A percentile compares a stretch with the other conserved stretches of the same genome.
Evolutionary conservation across 2,888 invertebrate species (phyloP).

Genomic region (Eupithecia tripunctaria): DNA sequence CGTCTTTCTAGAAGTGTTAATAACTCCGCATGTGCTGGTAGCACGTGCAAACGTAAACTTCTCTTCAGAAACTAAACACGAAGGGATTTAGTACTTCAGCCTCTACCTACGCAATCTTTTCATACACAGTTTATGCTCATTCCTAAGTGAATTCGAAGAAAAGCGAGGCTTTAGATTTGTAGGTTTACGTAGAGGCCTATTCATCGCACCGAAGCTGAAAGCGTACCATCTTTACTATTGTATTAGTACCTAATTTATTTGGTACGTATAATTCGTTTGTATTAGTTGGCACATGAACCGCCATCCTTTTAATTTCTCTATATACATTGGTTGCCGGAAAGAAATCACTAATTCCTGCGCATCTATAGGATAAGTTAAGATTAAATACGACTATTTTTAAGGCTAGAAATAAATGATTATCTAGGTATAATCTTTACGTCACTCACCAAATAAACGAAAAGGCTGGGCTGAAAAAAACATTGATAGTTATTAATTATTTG

Average conservation of each 20-base stretch:
- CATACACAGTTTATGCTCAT: conserved; percentile 56
- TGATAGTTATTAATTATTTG: neutral
- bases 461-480: no score
- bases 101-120: conserved; percentile 44
- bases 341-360: neutral
- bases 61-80: conserved; percentile 23
- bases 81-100: conserved; percentile 30
- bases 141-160: conserved; percentile 63
- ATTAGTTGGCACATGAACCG: neutral
- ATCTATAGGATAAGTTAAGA: neutral
- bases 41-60: conserved; percentile 35
- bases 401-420: neutral
- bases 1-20: conserved; percentile 31
- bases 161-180: conserved; percentile 44
- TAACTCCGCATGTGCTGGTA: conserved; percentile 14
- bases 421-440: neutral
- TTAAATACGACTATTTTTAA: neutral
- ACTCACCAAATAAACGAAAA: neutral
- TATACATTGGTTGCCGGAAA: neutral
- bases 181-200: neutral
- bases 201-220: neutral
- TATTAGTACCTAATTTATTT: neutral
- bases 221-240: no score
- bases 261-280: neutral
- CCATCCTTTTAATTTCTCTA: neutral